These are phyloP conservation scores for Aleiodes leptofemur DNA, from an alignment of 2,888 invertebrate species.

Conservation along the genomic window DNA sequence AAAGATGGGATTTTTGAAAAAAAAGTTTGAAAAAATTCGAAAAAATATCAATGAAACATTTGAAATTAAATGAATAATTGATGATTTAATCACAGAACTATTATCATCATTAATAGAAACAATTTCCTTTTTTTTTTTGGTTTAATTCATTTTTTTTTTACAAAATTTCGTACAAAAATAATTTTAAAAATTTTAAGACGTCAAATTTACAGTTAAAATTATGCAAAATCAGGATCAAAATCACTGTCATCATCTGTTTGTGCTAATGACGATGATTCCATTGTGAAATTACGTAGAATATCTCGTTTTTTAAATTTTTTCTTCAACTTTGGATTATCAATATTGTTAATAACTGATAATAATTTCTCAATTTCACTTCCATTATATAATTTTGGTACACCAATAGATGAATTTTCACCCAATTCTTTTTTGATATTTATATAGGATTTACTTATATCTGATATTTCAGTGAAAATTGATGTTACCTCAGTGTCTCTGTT, in stretches of 20 bases:
- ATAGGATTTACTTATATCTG: conserved; percentile 13
- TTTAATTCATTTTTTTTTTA: too few relatives aligned
- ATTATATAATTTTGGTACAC: conserved; percentile 5
- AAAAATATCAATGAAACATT: too few relatives aligned
- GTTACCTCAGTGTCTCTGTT: conserved; percentile 2
- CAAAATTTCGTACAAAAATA: neutral
- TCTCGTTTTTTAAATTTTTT: neutral
- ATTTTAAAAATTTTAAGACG: neutral
- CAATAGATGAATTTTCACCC: neutral
- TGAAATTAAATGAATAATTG: too few relatives aligned
- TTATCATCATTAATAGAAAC: too few relatives aligned
- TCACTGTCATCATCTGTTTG: neutral
- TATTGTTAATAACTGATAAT: neutral
- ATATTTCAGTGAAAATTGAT: conserved; percentile 24
- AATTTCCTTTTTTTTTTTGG: too few relatives aligned
- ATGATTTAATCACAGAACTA: too few relatives aligned
- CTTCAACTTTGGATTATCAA: neutral
- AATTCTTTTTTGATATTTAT: conserved; percentile 17
- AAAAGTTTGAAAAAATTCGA: too few relatives aligned
- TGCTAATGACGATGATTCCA: neutral
- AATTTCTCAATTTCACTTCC: neutral
- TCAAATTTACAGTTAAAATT: neutral
- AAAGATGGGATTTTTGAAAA: too few relatives aligned
- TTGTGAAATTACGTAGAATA: neutral
- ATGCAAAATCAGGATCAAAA: conserved; percentile 1